Evolutionary conservation across 1,140 invertebrate species (phyloP).

Genomic region (Rhyacophila brunnea): DNA sequence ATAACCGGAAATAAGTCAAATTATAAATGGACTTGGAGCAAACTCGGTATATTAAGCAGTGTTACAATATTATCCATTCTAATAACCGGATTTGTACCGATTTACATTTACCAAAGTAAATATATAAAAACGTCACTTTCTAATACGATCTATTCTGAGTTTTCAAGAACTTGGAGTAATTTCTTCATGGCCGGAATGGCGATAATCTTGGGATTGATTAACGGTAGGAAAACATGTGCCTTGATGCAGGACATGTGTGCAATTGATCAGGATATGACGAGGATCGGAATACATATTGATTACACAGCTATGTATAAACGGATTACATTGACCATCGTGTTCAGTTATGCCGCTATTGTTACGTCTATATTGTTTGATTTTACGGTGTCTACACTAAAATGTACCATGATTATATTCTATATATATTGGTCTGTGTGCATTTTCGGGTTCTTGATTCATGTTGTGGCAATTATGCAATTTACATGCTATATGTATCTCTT

Average conservation of each 20-base stretch:
- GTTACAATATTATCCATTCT: background rate
- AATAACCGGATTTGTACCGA: background rate
- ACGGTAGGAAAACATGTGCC: conserved; percentile 4
- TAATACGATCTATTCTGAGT: conserved; percentile 15
- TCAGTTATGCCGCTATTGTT: background rate
- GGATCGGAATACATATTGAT: conserved; percentile 10
- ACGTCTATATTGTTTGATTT: background rate
- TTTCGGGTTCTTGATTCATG: conserved; percentile 6
- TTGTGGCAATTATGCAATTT: conserved; percentile 11
- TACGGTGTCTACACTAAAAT: background rate
- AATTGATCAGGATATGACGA: conserved; percentile 14
- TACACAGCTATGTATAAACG: conserved; percentile 5
- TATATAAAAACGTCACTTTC: background rate
- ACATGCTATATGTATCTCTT: conserved; percentile 14
- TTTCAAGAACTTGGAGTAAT: conserved; percentile 11
- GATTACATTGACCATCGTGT: background rate
- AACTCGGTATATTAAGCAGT: conserved; percentile 4
- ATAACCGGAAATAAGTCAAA: background rate
- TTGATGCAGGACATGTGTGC: conserved; percentile 2
- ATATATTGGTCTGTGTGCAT: conserved; percentile 17
- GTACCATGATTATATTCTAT: background rate
- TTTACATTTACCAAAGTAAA: conserved; percentile 4
- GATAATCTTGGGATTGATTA: background rate
- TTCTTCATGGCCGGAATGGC: background rate
- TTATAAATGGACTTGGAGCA: conserved; percentile 11